Evolutionary conservation across 2,797 vertebrate genomes (phyloP), one percentile per base, ranked within the genome.

Genomic region (Rhinoraja longicauda): DNA sequence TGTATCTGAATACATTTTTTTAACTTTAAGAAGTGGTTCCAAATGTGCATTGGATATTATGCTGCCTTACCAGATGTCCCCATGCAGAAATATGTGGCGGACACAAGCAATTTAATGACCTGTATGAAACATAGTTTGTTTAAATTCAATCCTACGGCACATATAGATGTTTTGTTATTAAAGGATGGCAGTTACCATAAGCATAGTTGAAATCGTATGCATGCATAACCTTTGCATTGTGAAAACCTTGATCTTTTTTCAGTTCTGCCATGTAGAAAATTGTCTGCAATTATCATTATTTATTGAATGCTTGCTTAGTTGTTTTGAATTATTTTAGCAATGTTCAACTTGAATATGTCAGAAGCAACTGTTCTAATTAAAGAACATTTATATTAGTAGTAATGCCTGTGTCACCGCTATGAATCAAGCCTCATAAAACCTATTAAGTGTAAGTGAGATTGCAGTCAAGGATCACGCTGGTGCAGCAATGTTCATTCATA

Each of bases 311-410:
- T 88, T 88, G 24, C n/a, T 32, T 32, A 36, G n/a, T 67, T 88
- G 59, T 88, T 86, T 64, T 88, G 59, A 64, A 21, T 64, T 15
- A 32, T 1, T 88, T 36, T 62, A 88, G 84, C 59, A 88, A 17
- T 67, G n/a, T 88, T 88, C n/a, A 67, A 21, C 57, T 32, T 88
- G 32, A 88, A 88, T 59, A 88, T 88, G 84, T 32, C 29, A 32
- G 84, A 88, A 6, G 84, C 62, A 88, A 86, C 82, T 62, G 59
- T 64, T 88, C 82, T 32, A 62, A 88, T 88, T 64, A 88, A 88
- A 88, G 82, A 32, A 67, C n/a, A 26, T 82, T 82, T 86, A 86
- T 86, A 86, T 86, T 62, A 62, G 12, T 62, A 59, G 26, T 62
- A 86, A 86, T 86, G 82, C 5, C 57, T 13, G 13, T 62, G 57